Conservation (phyloP, 2,113 vertebrate species). For the Montifringilla adamsi region DNA sequence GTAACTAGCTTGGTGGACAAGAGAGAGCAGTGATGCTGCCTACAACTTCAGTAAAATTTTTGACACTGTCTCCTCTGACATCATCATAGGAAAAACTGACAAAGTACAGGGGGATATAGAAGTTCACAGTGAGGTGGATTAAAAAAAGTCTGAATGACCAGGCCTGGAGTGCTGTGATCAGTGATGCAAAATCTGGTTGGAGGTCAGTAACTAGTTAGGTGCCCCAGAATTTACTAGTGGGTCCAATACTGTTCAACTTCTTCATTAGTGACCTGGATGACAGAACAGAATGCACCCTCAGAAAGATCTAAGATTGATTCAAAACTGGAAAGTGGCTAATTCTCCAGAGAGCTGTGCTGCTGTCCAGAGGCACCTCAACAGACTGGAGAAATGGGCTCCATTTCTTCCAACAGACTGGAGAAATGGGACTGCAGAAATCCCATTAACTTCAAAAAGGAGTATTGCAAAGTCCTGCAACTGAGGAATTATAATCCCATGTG, state of each 20-base stretch:
- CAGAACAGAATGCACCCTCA: accelerated
- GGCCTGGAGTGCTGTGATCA: background rate
- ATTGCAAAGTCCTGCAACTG: background rate
- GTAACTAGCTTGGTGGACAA: background rate
- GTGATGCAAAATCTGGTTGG: background rate
- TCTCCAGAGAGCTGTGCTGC: background rate
- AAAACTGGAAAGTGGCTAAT: background rate
- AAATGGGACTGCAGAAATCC: background rate
- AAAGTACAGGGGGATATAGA: background rate
- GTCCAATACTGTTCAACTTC: background rate
- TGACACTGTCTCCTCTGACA: background rate
- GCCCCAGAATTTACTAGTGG: background rate
- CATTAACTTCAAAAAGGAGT: background rate
- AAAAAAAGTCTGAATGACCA: background rate
- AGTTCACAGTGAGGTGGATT: background rate
- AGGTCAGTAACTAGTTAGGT: background rate
- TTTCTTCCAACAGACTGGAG: background rate
- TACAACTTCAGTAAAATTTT: background rate
- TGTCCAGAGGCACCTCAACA: background rate
- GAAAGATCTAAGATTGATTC: background rate
- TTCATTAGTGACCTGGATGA: background rate
- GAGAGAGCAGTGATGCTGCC: background rate
- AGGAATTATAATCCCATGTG: background rate
- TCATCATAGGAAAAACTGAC: background rate
- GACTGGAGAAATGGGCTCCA: background rate